Evolutionary conservation across 1,140 invertebrate genomes (phyloP).

Genomic region (Neelides sp.): DNA sequence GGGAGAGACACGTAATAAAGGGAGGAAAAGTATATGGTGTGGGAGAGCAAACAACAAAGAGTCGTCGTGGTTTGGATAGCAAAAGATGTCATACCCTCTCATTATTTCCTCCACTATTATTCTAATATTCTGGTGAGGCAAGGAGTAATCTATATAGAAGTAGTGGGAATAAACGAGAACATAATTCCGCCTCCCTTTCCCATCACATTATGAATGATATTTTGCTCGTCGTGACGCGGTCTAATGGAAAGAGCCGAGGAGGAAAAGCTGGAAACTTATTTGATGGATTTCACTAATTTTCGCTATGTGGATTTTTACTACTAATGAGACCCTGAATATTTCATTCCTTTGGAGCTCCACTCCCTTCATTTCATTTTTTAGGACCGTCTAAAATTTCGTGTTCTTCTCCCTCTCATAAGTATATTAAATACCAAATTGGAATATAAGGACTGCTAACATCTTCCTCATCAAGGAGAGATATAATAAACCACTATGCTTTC

Average conservation of each 20-base stretch:
- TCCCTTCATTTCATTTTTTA: slow-evolving; percentile 2
- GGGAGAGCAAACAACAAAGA: no score
- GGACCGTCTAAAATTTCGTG: no score
- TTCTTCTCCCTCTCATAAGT: no score
- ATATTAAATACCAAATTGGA: no score
- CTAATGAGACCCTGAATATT: slow-evolving; percentile 26
- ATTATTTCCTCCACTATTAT: not conserved
- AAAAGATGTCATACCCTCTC: slow-evolving; percentile 1
- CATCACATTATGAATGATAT: not conserved
- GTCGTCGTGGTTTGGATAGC: not conserved
- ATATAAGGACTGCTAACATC: no score
- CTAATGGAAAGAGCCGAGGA: not conserved
- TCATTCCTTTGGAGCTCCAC: slow-evolving; percentile 11
- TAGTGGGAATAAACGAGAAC: not conserved
- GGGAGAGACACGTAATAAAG: not conserved
- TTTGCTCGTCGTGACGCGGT: not conserved
- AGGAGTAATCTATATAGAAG: not conserved
- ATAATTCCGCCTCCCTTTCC: not conserved
- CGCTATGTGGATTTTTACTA: slow-evolving; percentile 15
- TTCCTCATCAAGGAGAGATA: no score
- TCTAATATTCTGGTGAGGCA: not conserved
- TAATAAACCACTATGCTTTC: no score
- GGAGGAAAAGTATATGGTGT: no score
- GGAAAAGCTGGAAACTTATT: not conserved
- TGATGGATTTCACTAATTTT: slow-evolving; percentile 28